These are phyloP conservation scores for Turdus rufiventris DNA, from an alignment of 2,113 vertebrate genomes.

Conservation along the genomic window DNA sequence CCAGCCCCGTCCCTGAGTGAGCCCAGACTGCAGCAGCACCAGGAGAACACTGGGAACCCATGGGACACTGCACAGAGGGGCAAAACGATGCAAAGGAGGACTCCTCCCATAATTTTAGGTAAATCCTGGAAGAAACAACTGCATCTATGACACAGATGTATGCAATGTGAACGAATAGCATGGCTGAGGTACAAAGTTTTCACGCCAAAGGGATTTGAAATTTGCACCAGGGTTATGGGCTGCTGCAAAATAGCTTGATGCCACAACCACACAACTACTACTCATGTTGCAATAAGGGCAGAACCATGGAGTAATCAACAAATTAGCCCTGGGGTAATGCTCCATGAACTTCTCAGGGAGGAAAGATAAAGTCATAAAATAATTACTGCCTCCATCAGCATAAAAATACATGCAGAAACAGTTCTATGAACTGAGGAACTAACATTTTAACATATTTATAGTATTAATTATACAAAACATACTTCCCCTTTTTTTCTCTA, in stretches of 20 bases:
- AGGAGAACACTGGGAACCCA: fast-evolving
- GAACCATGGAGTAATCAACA: neutral
- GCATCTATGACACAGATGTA: neutral
- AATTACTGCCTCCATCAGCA: neutral
- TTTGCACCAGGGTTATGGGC: neutral
- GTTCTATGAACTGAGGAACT: neutral
- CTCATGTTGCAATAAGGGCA: neutral
- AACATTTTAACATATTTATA: neutral
- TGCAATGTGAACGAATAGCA: neutral
- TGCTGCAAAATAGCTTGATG: neutral
- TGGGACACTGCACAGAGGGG: fast-evolving
- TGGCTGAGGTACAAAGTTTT: neutral
- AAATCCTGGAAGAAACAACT: neutral
- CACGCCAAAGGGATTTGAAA: neutral
- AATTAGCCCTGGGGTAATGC: neutral
- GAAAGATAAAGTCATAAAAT: neutral
- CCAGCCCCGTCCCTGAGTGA: neutral
- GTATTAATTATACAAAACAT: neutral
- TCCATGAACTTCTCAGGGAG: neutral
- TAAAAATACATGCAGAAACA: neutral
- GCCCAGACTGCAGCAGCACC: fast-evolving
- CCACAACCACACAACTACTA: neutral
- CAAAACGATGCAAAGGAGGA: neutral
- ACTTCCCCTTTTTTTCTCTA: neutral
- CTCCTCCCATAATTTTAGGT: neutral